Percentiles rank a stretch among this genome's conserved stretches.
Conservation (phyloP, 2,113 vertebrate species). For the Gopherus evgoodei region DNA sequence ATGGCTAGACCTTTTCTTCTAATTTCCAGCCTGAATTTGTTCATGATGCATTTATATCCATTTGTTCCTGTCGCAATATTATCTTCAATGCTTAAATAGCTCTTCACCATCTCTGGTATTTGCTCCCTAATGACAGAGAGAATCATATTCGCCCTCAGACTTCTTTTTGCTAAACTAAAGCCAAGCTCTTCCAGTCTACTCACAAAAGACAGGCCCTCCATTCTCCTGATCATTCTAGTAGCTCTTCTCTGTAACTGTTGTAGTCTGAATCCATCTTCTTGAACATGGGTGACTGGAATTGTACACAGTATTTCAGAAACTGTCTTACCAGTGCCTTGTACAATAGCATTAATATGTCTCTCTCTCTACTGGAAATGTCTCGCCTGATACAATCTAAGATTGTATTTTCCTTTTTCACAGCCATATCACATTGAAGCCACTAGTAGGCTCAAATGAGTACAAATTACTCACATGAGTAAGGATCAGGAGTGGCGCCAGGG, state of each 20-base stretch:
- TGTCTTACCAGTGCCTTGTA: neutral
- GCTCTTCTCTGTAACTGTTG: neutral
- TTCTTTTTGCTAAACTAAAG: neutral
- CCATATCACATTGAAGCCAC: no score
- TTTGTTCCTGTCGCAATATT: neutral
- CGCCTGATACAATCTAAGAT: no score
- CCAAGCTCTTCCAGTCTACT: neutral
- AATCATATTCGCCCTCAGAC: neutral
- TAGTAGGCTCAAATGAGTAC: neutral
- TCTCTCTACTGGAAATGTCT: no score
- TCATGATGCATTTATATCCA: neutral
- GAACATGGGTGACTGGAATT: neutral
- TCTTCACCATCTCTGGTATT: neutral
- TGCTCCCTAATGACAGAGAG: neutral
- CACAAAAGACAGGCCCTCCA: neutral
- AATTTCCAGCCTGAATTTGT: neutral
- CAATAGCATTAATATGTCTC: neutral
- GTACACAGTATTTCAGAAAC: neutral
- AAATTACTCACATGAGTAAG: neutral
- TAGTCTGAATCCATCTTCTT: neutral
- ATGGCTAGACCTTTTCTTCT: neutral
- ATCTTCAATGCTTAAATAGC: neutral
- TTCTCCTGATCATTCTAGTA: neutral
- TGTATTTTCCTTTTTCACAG: no score
- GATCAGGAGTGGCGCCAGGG: no score